These are phyloP conservation scores for Hippocampus barbouri DNA, from an alignment of 2,113 vertebrate species.

Conservation along the genomic window DNA sequence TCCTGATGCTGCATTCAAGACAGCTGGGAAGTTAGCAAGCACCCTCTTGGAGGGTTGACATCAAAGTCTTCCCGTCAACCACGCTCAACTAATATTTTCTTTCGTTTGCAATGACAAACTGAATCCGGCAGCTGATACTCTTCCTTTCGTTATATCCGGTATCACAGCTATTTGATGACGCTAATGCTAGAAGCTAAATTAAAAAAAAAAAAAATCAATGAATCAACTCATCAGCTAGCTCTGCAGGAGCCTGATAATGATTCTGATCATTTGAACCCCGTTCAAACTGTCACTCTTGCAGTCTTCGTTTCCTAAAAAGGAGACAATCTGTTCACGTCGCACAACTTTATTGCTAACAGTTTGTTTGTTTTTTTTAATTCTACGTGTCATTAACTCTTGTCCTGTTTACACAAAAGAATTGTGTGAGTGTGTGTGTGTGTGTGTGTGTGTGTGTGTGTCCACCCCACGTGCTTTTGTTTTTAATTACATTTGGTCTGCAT, in stretches of 20 bases:
- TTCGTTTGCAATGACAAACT: background rate
- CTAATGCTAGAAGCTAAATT: background rate
- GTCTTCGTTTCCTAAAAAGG: background rate
- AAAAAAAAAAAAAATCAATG: too few relatives aligned
- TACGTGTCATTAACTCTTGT: background rate
- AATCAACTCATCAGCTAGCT: too few relatives aligned
- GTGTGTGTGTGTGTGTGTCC: background rate
- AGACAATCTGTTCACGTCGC: background rate
- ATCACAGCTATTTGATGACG: background rate
- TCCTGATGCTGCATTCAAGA: background rate
- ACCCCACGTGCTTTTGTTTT: background rate
- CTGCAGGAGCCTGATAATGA: too few relatives aligned
- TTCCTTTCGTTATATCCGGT: background rate
- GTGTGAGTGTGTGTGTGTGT: background rate
- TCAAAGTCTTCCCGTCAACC: background rate
- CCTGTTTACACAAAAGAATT: background rate
- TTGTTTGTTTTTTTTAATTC: background rate
- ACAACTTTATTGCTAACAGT: background rate
- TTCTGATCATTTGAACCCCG: too few relatives aligned
- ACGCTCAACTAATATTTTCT: background rate
- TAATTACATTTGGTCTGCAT: constrained; percentile 11
- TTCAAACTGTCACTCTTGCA: too few relatives aligned
- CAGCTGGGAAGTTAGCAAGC: background rate
- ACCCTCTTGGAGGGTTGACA: background rate
- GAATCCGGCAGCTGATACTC: too few relatives aligned